phyloP scores from a whole-genome alignment of 2,113 vertebrate genomes.

The Tetraodon nigroviridis region DNA sequence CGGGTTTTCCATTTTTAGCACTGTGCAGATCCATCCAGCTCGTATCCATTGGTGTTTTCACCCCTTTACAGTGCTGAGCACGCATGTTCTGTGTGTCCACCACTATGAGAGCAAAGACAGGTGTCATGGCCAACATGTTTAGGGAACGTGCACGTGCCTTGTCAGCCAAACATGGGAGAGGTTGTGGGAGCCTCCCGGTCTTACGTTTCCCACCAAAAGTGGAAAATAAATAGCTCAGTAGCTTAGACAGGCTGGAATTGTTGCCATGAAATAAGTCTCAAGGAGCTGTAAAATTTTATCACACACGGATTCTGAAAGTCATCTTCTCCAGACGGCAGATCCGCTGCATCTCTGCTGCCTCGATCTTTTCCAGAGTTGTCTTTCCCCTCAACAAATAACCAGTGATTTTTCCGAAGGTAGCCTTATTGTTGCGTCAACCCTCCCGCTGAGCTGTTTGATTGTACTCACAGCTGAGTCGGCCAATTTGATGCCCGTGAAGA shows the following conservation, averaged over 20 bases:
- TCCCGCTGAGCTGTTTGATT: constrained; percentile 59
- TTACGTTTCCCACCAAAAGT: constrained; percentile 4
- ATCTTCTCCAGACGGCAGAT: not conserved
- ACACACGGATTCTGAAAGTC: not conserved
- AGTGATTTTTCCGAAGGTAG: constrained; percentile 34
- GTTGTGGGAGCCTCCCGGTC: constrained; percentile 21
- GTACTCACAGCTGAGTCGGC: constrained; percentile 46
- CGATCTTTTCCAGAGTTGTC: constrained; percentile 1
- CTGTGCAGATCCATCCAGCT: not conserved
- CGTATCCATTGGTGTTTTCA: too few species aligned
- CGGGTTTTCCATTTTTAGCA: too few species aligned
- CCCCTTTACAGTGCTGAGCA: not conserved
- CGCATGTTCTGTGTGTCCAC: not conserved
- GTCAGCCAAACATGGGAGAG: not conserved
- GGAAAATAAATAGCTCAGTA: not conserved
- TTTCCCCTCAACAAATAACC: constrained; percentile 7
- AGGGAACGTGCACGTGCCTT: constrained; percentile 3
- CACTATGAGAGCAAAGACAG: constrained; percentile 4
- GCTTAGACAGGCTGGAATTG: not conserved
- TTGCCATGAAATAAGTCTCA: not conserved
- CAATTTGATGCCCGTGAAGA: constrained; percentile 34
- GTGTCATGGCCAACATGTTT: constrained; percentile 16
- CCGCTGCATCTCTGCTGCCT: not conserved
- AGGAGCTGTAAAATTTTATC: too few species aligned
- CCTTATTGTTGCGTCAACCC: constrained; percentile 27